phyloP scores from a whole-genome alignment of 2,797 vertebrate genomes.

The Spheniscus humboldti region DNA sequence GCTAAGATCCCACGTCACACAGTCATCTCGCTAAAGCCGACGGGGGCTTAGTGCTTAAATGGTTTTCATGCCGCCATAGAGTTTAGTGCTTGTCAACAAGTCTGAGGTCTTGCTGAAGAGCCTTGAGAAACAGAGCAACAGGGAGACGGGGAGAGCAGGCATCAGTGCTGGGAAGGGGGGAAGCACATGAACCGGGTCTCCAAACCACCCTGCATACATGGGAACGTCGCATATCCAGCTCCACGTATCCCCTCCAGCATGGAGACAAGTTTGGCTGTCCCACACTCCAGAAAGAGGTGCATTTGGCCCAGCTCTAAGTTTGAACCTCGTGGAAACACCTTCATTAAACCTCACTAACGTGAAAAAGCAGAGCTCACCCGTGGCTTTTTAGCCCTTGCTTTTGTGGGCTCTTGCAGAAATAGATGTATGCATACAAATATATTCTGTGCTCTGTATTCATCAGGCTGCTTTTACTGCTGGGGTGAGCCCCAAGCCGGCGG shows the following conservation, averaged over 20 bases:
- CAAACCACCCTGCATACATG: neutral
- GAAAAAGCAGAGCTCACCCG: neutral
- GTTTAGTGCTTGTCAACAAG: conserved; percentile 73
- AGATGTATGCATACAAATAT: accelerated
- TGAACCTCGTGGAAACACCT: neutral
- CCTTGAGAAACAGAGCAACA: conserved; percentile 63
- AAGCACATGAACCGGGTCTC: neutral
- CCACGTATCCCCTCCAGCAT: accelerated
- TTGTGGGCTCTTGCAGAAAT: neutral
- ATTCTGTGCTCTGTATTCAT: neutral
- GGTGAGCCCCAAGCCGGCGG: accelerated
- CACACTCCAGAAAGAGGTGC: neutral
- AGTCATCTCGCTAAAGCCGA: conserved; percentile 61
- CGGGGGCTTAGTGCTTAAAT: conserved; percentile 75
- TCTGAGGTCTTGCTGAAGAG: conserved; percentile 41
- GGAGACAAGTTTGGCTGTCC: neutral
- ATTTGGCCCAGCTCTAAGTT: neutral
- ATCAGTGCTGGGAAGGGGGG: neutral
- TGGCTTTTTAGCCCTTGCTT: neutral
- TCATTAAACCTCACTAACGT: neutral
- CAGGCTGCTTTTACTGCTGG: neutral
- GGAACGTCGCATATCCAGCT: neutral
- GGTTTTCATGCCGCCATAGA: conserved; percentile 69
- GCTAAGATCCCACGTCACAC: conserved; percentile 32
- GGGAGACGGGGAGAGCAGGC: neutral